phyloP scores from a whole-genome alignment of 2,113 vertebrate species.

The Xiphophorus hellerii region DNA sequence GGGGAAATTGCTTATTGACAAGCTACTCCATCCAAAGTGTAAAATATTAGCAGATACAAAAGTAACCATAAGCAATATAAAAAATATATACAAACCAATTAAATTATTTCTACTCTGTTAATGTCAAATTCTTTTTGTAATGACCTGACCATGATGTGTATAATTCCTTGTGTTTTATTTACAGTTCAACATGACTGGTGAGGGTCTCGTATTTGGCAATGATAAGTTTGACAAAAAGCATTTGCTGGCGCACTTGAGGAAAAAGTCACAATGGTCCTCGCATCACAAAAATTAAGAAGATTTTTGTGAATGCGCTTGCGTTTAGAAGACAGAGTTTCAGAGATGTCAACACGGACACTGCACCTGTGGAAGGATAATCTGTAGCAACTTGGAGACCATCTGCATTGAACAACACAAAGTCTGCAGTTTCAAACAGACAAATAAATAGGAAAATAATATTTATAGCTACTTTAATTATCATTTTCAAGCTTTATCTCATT shows the following conservation, averaged over 20 bases:
- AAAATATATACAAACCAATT: too few species aligned
- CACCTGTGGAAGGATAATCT: background rate
- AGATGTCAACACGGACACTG: background rate
- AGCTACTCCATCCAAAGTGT: too few species aligned
- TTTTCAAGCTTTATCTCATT: background rate
- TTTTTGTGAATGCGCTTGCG: background rate
- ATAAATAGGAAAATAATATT: constrained; percentile 12
- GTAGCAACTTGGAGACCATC: background rate
- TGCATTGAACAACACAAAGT: background rate
- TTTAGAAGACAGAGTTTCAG: background rate
- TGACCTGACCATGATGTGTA: background rate
- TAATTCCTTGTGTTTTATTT: background rate
- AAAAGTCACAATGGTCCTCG: background rate
- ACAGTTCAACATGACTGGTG: constrained; percentile 11
- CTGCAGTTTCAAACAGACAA: background rate
- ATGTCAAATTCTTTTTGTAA: background rate
- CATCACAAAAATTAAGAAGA: background rate
- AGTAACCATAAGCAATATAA: too few species aligned
- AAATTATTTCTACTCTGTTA: background rate
- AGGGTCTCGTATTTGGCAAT: background rate
- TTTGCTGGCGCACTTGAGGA: constrained; percentile 4
- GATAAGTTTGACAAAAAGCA: constrained; percentile 2
- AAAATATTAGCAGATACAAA: too few species aligned
- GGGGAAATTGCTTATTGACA: too few species aligned
- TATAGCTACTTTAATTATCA: constrained; percentile 2